Percentiles rank a stretch among this genome's conserved stretches.
Evolutionary conservation across 2,797 vertebrate species (phyloP).

Genomic region (Acanthiza pusilla): DNA sequence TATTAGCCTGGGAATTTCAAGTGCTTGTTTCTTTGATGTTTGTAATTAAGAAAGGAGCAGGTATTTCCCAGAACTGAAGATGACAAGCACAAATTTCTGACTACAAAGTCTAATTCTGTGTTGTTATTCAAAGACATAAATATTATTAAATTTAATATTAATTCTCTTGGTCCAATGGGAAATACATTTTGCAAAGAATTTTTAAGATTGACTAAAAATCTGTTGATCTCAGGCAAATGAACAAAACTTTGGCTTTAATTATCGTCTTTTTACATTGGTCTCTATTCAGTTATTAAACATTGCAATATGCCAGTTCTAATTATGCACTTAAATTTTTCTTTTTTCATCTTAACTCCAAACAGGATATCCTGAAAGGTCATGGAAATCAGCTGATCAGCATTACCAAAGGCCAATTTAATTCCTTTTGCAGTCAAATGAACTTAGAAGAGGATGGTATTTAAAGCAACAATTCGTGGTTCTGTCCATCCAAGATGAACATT

Average conservation of each 20-base stretch:
- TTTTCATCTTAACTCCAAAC: conserved; percentile 8
- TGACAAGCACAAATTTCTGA: background rate
- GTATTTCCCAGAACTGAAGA: conserved; percentile 3
- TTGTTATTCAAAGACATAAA: background rate
- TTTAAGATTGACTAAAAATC: background rate
- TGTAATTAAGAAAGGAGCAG: background rate
- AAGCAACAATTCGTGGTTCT: background rate
- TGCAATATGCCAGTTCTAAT: conserved; percentile 25
- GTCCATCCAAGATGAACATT: background rate
- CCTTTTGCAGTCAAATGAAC: conserved; percentile 39
- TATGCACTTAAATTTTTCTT: background rate
- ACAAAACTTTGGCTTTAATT: conserved; percentile 40
- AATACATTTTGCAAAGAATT: background rate
- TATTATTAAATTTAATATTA: background rate
- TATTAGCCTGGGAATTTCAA: background rate
- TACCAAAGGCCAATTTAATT: conserved; percentile 59
- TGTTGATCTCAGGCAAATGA: background rate
- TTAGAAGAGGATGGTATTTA: conserved; percentile 53
- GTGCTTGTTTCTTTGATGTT: background rate
- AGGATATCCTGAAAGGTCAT: conserved; percentile 58
- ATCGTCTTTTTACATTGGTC: conserved; percentile 3
- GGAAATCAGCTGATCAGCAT: conserved; percentile 40
- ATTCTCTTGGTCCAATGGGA: background rate
- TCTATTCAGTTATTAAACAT: conserved; percentile 26
- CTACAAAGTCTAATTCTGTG: background rate